Evolutionary conservation across 2,888 invertebrate species (phyloP), one percentile per base, ranked within the genome.

Genomic region (Drosophila vallismaia): DNA sequence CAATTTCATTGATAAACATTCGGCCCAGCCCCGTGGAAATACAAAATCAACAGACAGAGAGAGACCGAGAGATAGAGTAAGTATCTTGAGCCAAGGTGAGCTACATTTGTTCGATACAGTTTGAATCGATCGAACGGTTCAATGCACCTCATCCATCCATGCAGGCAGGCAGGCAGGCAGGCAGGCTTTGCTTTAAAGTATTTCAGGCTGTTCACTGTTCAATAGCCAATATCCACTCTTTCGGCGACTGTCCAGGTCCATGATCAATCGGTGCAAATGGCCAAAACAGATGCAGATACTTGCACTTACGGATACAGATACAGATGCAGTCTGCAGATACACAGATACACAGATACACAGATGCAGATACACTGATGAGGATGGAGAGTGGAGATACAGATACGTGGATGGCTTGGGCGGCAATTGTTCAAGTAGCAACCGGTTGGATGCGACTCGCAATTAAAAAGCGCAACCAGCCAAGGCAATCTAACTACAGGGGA

Each of bases 1-100:
- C 74, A 52, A 67, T 59, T 84, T 80, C 80, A 81, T 81, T 81
- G 84, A 81, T 84, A 76, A 81, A 80, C 70, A 76, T 66, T 59
- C 14, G 42, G 28, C 59, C 62, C 57, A 51, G 12, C 52, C 64
- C 63, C 64, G 48, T 46, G 51, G 70, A 55, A 55, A 49, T 62
- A 63, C 53, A 48, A 50, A 54, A 55, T 55, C 56, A 49, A 57
- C 24, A 48, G n/a, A 55, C 42, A 52, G 52, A 63, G 40, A 60
- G 49, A 48, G n/a, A 55, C 42, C 50, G 52, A 63, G 40, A 60
- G 49, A 57, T 45, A 31, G 70, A 49, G 56, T 19, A 51, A 57
- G 56, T 62, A 46, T 57, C 58, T 69, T 51, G 29, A 68, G 62
- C 81, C 84, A 81, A 81, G 81, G 81, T 84, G 84, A 81, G 84